Percentiles rank a stretch among this genome's conserved stretches.
phyloP scores from a whole-genome alignment of 2,888 invertebrate genomes.

The Pristionchus maxplancki region DNA sequence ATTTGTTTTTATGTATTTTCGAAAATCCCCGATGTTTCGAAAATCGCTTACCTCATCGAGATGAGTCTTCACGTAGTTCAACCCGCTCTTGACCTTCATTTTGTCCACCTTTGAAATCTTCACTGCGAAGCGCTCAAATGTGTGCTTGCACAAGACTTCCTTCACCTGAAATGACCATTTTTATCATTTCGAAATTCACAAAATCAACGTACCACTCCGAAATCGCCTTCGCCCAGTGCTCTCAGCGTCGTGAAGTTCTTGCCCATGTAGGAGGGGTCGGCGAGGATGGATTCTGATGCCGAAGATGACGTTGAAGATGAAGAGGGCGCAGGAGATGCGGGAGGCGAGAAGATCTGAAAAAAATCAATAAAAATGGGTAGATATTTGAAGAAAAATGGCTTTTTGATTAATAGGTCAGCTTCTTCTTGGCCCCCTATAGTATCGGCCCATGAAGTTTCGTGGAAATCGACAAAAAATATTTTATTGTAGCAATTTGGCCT shows the following conservation, averaged over 20 bases:
- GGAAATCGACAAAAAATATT: too few relatives aligned
- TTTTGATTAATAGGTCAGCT: too few relatives aligned
- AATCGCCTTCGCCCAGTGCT: not conserved
- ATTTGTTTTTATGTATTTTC: too few relatives aligned
- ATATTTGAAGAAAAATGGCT: too few relatives aligned
- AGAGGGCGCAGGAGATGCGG: too few relatives aligned
- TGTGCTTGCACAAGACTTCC: not conserved
- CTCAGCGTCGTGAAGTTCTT: not conserved
- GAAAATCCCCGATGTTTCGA: not conserved
- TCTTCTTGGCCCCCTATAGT: too few relatives aligned
- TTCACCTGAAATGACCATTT: not conserved
- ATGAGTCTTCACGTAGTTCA: not conserved
- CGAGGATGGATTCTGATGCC: not conserved
- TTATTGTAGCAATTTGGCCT: too few relatives aligned
- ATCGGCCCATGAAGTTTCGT: too few relatives aligned
- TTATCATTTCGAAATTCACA: not conserved
- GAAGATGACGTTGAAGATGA: too few relatives aligned
- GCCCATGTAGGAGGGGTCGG: not conserved
- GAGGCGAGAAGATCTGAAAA: too few relatives aligned
- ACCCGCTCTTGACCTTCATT: not conserved
- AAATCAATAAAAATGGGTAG: too few relatives aligned
- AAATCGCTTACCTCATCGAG: not conserved
- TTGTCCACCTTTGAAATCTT: not conserved
- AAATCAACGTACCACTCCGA: not conserved
- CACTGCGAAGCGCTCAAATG: not conserved